These are phyloP conservation scores for Sinonovacula constricta DNA, from an alignment of 1,140 invertebrate species.

Conservation along the genomic window DNA sequence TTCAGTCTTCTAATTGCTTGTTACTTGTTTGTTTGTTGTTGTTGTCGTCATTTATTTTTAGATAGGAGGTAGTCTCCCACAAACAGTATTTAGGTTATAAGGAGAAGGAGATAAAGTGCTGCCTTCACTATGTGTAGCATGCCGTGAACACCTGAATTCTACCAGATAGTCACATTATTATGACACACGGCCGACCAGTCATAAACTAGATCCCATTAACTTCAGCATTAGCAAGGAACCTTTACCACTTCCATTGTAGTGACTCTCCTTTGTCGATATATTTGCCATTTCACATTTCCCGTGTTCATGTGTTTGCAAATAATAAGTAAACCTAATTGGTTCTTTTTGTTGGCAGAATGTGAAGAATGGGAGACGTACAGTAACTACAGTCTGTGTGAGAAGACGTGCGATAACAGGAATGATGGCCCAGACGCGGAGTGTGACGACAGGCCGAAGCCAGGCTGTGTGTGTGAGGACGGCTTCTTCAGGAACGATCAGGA, in stretches of 20 bases:
- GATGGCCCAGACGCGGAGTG: conserved; percentile 14
- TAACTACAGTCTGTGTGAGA: conserved; percentile 40
- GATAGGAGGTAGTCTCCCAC: neutral
- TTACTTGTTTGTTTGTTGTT: too few species aligned
- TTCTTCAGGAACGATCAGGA: conserved; percentile 48
- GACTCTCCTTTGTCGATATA: too few species aligned
- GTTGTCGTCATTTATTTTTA: neutral
- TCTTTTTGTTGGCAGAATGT: conserved; percentile 29
- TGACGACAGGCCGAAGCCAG: conserved; percentile 31
- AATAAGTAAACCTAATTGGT: conserved; percentile 4
- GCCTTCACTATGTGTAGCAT: too few species aligned
- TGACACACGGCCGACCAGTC: too few species aligned
- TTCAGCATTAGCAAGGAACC: too few species aligned
- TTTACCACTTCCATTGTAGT: too few species aligned
- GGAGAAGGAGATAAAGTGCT: too few species aligned
- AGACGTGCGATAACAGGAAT: conserved; percentile 49
- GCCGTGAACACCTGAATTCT: too few species aligned
- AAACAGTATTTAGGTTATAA: neutral
- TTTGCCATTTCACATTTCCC: neutral
- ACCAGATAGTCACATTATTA: too few species aligned
- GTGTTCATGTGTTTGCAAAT: neutral
- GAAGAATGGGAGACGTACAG: conserved; percentile 27
- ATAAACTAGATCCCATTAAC: too few species aligned
- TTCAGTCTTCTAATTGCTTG: neutral
- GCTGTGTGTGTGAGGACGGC: conserved; percentile 50